Percentiles rank a stretch among this genome's conserved stretches.
These are phyloP conservation scores for Elephas maximus DNA, from an alignment of 2,113 vertebrate genomes.

Conservation along the genomic window DNA sequence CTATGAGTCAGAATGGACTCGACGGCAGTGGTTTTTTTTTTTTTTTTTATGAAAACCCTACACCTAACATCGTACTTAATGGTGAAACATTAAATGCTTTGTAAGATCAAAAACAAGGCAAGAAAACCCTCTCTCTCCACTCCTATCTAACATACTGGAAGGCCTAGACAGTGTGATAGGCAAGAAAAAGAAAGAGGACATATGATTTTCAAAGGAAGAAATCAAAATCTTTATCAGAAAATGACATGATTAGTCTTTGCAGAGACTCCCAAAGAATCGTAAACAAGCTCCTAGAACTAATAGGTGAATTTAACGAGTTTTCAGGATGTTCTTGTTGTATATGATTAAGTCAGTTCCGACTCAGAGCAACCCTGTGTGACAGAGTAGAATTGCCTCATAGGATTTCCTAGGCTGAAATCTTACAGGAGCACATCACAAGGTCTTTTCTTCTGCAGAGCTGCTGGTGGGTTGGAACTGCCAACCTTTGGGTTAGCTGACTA, in stretches of 20 bases:
- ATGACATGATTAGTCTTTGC: neutral
- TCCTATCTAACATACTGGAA: neutral
- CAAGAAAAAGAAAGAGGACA: too few relatives aligned
- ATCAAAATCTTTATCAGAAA: neutral
- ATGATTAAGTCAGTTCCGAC: too few relatives aligned
- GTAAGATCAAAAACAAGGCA: neutral
- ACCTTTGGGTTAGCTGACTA: too few relatives aligned
- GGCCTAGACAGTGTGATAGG: too few relatives aligned
- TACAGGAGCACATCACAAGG: too few relatives aligned
- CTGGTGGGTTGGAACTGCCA: too few relatives aligned
- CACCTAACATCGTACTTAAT: neutral
- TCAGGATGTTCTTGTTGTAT: too few relatives aligned
- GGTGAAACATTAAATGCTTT: neutral
- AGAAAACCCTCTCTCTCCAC: neutral
- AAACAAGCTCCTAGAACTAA: neutral
- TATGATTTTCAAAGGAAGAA: neutral
- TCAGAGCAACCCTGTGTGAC: neutral
- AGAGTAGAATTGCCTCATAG: neutral
- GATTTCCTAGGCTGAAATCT: too few relatives aligned
- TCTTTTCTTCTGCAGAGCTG: too few relatives aligned
- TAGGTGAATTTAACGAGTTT: neutral
- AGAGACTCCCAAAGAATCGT: neutral
- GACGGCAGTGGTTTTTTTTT: too few relatives aligned
- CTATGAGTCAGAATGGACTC: too few relatives aligned
- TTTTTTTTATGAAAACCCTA: neutral